A percentile compares a stretch with the other conserved stretches of the same genome.
Conservation (phyloP, 2,888 invertebrate species). For the Seira ritae region DNA sequence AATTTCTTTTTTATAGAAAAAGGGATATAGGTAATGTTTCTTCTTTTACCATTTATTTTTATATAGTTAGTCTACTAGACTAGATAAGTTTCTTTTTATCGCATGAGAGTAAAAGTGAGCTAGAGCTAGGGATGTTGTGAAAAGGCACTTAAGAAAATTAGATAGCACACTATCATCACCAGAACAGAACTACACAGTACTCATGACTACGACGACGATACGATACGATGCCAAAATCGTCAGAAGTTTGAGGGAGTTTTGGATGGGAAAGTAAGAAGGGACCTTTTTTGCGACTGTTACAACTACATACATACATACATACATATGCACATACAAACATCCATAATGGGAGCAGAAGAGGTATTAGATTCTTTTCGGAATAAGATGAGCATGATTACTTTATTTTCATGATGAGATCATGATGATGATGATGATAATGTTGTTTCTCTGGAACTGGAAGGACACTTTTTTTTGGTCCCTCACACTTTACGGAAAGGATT, state of each 20-base stretch:
- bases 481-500: constrained; percentile 29
- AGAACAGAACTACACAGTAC: not conserved
- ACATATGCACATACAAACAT: too few relatives aligned
- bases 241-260: not conserved
- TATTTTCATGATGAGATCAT: not conserved
- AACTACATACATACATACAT: not conserved
- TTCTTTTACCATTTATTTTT: too few relatives aligned
- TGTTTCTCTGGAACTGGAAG: not conserved
- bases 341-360: too few relatives aligned
- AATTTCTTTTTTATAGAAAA: not conserved
- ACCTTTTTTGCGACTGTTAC: constrained; percentile 1
- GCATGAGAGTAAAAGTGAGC: constrained; percentile 43
- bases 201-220: too few relatives aligned
- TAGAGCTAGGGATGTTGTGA: constrained; percentile 67
- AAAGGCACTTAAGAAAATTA: constrained; percentile 74
- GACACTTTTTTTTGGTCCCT: not conserved
- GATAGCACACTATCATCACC: constrained; percentile 68
- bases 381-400: not conserved
- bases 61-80: constrained; percentile 8
- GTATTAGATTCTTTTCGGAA: too few relatives aligned
- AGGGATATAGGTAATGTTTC: not conserved
- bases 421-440: not conserved
- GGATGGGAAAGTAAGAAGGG: constrained; percentile 42
- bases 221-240: constrained; percentile 12
- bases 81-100: constrained; percentile 2